These are phyloP conservation scores for Acleris laterana DNA, from an alignment of 2,888 invertebrate genomes.

Conservation along the genomic window DNA sequence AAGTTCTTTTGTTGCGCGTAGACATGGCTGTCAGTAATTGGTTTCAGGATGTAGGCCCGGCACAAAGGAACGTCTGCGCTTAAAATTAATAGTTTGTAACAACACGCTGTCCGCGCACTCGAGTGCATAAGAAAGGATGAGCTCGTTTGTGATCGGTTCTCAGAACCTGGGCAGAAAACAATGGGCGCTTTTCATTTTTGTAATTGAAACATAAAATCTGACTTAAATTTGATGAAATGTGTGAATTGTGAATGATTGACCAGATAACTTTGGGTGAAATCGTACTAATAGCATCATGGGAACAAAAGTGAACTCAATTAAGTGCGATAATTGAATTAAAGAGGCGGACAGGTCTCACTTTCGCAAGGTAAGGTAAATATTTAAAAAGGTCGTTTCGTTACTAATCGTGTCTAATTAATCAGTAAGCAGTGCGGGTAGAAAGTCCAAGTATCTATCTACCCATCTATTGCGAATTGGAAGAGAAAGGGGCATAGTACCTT, in stretches of 20 bases:
- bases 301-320: constrained; percentile 25
- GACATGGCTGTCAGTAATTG: constrained; percentile 53
- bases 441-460: constrained; percentile 64
- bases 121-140: constrained; percentile 22
- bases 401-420: constrained; percentile 81
- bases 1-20: constrained; percentile 56
- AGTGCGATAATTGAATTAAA: constrained; percentile 43
- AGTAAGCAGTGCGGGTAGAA: constrained; percentile 78
- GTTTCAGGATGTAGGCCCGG: constrained; percentile 45
- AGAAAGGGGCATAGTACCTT: constrained; percentile 72
- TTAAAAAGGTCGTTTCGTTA: constrained; percentile 61
- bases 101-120: constrained; percentile 27
- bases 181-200: constrained; percentile 25
- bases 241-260: constrained; percentile 31
- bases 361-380: constrained; percentile 55
- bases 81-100: constrained; percentile 34
- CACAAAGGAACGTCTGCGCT: constrained; percentile 36
- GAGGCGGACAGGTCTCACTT: constrained; percentile 57
- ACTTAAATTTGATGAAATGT: constrained; percentile 17
- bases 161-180: constrained; percentile 4
- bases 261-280: constrained; percentile 27
- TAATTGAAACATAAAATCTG: constrained; percentile 16
- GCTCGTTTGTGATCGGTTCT: constrained; percentile 21
- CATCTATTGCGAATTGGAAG: constrained; percentile 59
- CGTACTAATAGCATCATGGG: constrained; percentile 29